Percentiles rank a stretch among this genome's conserved stretches.
Conservation (phyloP, 2,113 vertebrate genomes). For the Ochotona curzoniae region DNA sequence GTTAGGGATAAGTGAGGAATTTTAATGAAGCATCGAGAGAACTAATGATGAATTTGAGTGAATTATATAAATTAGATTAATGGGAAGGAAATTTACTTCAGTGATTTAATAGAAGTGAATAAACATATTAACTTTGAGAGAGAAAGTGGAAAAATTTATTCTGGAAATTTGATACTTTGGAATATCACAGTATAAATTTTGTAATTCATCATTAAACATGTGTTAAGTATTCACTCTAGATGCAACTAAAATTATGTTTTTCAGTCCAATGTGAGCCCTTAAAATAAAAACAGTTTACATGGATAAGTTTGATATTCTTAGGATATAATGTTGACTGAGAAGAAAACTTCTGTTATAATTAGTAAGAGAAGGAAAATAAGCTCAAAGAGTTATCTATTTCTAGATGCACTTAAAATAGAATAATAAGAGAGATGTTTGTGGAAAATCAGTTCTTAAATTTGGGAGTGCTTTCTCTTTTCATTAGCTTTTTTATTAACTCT, state of each 20-base stretch:
- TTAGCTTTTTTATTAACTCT: not conserved
- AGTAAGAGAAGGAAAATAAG: conserved; percentile 14
- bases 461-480: conserved; percentile 33
- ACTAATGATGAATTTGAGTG: not conserved
- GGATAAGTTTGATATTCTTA: not conserved
- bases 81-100: not conserved
- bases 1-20: not conserved
- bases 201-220: not conserved
- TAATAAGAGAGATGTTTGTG: not conserved
- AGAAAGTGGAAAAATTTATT: not conserved
- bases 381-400: conserved; percentile 53
- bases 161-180: not conserved
- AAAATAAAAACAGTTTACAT: conserved; percentile 6
- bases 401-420: conserved; percentile 47
- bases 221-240: not conserved
- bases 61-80: not conserved
- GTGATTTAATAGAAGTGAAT: not conserved
- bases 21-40: not conserved
- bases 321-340: not conserved
- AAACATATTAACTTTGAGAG: not conserved
- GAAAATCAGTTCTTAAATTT: conserved; percentile 21
- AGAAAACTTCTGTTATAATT: conserved; percentile 30
- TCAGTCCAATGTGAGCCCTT: conserved; percentile 1
- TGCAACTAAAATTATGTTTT: conserved; percentile 5
- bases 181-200: conserved; percentile 17